These are phyloP conservation scores for Ichneumoninae sp. DNA, from an alignment of 2,888 invertebrate species.

Conservation along the genomic window DNA sequence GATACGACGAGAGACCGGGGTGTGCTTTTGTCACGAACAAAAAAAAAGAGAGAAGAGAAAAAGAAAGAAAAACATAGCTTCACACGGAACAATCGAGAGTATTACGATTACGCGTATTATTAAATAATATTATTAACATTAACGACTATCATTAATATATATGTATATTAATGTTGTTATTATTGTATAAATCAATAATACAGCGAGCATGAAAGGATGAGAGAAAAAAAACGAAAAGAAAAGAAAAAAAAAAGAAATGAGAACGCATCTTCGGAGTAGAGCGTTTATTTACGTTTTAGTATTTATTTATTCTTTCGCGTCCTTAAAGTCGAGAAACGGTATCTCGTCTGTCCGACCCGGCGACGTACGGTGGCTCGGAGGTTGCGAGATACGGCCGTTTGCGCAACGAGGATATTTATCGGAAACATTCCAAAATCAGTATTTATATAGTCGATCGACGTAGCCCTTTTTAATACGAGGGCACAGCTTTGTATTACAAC, in stretches of 20 bases:
- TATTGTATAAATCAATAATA: slow-evolving; percentile 42
- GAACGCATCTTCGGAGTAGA: slow-evolving; percentile 39
- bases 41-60: slow-evolving; percentile 9
- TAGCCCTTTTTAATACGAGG: slow-evolving; percentile 24
- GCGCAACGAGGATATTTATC: slow-evolving; percentile 39
- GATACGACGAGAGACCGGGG: slow-evolving; percentile 13
- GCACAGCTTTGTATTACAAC: slow-evolving; percentile 32
- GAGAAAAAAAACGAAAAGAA: background rate
- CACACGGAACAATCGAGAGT: slow-evolving; percentile 64
- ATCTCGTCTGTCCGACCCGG: slow-evolving; percentile 1
- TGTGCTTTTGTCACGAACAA: slow-evolving; percentile 11
- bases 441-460: slow-evolving; percentile 72
- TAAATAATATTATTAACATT: slow-evolving; percentile 67
- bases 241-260: slow-evolving; percentile 20
- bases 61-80: slow-evolving; percentile 43
- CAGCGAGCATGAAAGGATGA: slow-evolving; percentile 32
- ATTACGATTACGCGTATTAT: slow-evolving; percentile 69
- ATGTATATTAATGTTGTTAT: slow-evolving; percentile 58
- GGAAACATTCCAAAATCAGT: slow-evolving; percentile 83
- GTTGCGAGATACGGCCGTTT: slow-evolving; percentile 1
- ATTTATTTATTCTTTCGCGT: slow-evolving; percentile 80
- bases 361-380: slow-evolving; percentile 25
- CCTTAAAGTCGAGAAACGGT: slow-evolving; percentile 64
- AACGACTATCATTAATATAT: slow-evolving; percentile 54
- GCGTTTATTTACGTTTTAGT: slow-evolving; percentile 73